Percentiles rank a stretch among this genome's conserved stretches.
phyloP scores from a whole-genome alignment of 2,113 vertebrate species.

The Cinclus mexicanus region DNA sequence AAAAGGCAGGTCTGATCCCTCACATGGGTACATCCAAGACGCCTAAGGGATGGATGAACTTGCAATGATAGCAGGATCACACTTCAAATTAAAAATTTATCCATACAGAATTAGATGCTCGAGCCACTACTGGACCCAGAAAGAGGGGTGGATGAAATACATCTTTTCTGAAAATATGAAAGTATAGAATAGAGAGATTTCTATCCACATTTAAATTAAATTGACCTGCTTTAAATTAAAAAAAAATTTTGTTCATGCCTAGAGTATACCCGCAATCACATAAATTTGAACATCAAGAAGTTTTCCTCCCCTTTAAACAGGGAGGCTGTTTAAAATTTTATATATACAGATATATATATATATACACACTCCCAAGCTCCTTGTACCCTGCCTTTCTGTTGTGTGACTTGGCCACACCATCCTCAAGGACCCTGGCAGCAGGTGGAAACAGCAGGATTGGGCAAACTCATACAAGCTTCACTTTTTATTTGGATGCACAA shows the following conservation, averaged over 20 bases:
- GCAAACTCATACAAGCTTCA: not conserved
- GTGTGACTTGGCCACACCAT: not conserved
- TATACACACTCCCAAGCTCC: fast-evolving
- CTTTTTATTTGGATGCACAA: not conserved
- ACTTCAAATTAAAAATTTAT: not conserved
- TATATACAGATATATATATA: too few relatives aligned
- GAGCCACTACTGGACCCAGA: not conserved
- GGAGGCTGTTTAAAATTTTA: not conserved
- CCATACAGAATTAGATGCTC: fast-evolving
- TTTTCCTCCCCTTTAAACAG: not conserved
- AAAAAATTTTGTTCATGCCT: not conserved
- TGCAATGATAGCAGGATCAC: not conserved
- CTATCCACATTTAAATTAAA: not conserved
- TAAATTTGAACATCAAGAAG: not conserved
- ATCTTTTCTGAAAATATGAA: not conserved
- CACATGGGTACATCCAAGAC: not conserved
- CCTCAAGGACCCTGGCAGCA: not conserved
- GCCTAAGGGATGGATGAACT: not conserved
- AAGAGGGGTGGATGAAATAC: not conserved
- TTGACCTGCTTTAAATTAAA: not conserved
- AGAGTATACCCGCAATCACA: not conserved
- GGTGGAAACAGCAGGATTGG: not conserved
- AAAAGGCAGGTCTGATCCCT: not conserved
- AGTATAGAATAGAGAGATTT: not conserved
- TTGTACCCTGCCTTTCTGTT: not conserved